phyloP scores from a whole-genome alignment of 2,797 vertebrate genomes.

The Falco peregrinus region DNA sequence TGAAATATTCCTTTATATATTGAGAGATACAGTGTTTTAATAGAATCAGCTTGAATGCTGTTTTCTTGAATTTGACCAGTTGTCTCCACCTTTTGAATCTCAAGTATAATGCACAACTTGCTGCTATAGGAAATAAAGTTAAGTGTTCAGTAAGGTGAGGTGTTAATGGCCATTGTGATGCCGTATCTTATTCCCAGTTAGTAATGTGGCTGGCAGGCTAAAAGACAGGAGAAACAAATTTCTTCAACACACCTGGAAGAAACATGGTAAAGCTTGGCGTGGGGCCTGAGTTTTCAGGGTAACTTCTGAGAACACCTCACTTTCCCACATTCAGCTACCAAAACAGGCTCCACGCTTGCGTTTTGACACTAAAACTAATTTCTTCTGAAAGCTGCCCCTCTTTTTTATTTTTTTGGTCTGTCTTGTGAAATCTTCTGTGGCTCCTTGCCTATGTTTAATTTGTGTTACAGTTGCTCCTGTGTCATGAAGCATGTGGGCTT shows the following conservation, averaged over 20 bases:
- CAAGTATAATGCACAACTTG: neutral
- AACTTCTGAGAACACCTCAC: rapidly evolving
- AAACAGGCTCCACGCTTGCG: neutral
- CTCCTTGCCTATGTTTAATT: neutral
- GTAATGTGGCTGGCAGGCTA: neutral
- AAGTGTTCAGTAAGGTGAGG: neutral
- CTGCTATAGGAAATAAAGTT: neutral
- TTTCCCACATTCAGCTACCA: neutral
- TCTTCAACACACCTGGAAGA: neutral
- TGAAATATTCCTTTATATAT: neutral
- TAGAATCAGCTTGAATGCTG: neutral
- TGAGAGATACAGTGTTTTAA: neutral
- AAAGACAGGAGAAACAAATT: neutral
- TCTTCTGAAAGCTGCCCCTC: neutral
- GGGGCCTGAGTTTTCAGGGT: neutral
- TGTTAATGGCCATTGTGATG: neutral
- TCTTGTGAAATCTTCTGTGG: neutral
- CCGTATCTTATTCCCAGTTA: neutral
- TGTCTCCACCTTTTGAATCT: neutral
- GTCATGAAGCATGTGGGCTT: neutral
- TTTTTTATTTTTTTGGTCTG: neutral
- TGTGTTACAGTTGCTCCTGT: neutral
- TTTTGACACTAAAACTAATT: neutral
- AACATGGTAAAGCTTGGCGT: neutral
- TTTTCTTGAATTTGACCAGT: neutral